Conservation (phyloP, 64 coral and sea anemone species). For the Montipora foliosa region DNA sequence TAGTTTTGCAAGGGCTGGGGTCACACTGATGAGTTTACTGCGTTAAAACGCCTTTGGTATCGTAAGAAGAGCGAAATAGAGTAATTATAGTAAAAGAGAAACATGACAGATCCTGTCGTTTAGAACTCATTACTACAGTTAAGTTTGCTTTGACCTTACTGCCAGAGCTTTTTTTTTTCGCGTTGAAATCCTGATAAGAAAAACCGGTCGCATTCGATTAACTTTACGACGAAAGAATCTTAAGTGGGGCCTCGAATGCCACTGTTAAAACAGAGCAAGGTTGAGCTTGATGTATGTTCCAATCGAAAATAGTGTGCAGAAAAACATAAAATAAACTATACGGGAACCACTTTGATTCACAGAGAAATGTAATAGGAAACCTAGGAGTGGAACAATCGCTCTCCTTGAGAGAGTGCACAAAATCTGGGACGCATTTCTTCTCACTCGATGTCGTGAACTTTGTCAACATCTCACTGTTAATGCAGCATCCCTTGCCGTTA, state of each 20-base stretch:
- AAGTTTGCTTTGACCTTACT: too few relatives aligned
- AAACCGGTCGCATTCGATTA: too few relatives aligned
- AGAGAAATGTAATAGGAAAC: background rate
- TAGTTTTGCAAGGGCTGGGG: background rate
- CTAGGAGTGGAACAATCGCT: background rate
- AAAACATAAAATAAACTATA: background rate
- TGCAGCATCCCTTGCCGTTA: background rate
- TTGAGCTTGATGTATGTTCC: background rate
- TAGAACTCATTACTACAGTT: too few relatives aligned
- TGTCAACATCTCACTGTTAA: background rate
- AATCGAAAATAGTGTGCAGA: background rate
- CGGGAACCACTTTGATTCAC: background rate
- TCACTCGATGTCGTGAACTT: background rate
- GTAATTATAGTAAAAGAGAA: too few relatives aligned
- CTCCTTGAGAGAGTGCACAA: constrained; percentile 20
- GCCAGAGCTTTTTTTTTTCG: too few relatives aligned
- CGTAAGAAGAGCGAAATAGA: too few relatives aligned
- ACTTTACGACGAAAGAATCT: too few relatives aligned
- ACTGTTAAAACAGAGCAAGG: too few relatives aligned
- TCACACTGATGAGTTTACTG: background rate
- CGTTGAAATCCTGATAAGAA: too few relatives aligned
- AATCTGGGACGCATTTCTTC: background rate
- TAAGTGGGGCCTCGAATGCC: too few relatives aligned
- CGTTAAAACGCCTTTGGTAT: too few relatives aligned
- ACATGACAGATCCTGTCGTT: too few relatives aligned